Base-by-base conservation (phyloP, 1,140 invertebrate species). In the Pseudobourletiella spinata region DNA sequence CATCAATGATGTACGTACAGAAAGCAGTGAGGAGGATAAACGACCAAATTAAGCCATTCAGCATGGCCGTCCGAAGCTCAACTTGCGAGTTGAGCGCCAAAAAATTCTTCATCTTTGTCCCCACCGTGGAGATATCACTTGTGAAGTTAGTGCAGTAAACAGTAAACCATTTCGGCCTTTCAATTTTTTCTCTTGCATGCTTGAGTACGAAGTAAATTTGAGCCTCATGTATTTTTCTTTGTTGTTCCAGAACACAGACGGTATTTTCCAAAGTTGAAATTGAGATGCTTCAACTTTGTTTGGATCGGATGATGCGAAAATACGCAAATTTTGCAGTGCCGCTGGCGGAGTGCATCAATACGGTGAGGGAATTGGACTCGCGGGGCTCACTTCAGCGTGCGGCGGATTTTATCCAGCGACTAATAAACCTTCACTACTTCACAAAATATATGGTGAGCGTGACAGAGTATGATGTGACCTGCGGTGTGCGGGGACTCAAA, bases 101-200 rank as follows among this genome's bases (percentile, higher is more conserved):
- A 22, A 69, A 69, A 24, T 69, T 61, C 43, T 69, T 60, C 56
- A 51, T 69, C 8, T 66, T 69, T 43, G 57, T 69, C 1, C 24
- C 65, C n/a, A 64, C 64, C 15, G 61, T 66, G 22, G 67, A 69
- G 30, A 68, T 63, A 43, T 51, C 60, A 22, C 60, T 68, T 8
- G 51, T 68, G 43, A 65, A 65, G 66, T 65, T 44, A 59, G 57
- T 62, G 0, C 25, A 32, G 4, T 29, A 39, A 39, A 43, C 16
- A 4, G 3, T 6, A 15, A 22, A 25, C 11, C 4, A 44, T 39
- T 39, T 39, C 8, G n/a, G n/a, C n/a, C n/a, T 18, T 35, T 22
- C 14, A 28, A 16, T 11, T 14, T 14, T 57, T 30, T n/a, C 18
- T 50, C 22, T n/a, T n/a, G n/a, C n/a, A n/a, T n/a, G n/a, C n/a